Percentiles rank a stretch among this genome's conserved stretches.
These are phyloP conservation scores for Gymnopithys bicolor DNA, from an alignment of 2,797 vertebrate species.

Conservation along the genomic window DNA sequence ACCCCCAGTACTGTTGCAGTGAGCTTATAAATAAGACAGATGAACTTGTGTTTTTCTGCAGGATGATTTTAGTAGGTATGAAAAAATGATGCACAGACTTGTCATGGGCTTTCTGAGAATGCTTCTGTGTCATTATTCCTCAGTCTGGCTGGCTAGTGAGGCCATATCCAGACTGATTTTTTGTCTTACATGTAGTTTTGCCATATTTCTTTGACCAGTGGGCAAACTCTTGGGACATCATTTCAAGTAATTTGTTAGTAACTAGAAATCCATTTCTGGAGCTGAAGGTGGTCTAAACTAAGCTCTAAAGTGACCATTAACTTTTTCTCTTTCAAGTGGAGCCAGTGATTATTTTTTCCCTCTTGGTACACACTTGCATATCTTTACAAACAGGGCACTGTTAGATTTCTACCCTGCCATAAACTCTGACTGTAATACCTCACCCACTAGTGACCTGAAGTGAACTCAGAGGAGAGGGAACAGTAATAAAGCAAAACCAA, in stretches of 20 bases:
- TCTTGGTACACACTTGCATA: conserved; percentile 25
- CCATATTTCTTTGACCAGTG: background rate
- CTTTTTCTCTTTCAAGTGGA: conserved; percentile 22
- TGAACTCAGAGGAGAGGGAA: conserved; percentile 44
- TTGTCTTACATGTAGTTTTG: background rate
- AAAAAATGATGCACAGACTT: background rate
- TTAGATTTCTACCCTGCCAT: conserved; percentile 44
- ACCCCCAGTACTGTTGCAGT: background rate
- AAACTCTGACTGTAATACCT: conserved; percentile 53
- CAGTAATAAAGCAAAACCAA: conserved; percentile 48
- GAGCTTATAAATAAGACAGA: background rate
- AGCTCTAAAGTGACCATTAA: background rate
- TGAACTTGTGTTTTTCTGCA: background rate
- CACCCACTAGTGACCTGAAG: conserved; percentile 61
- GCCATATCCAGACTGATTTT: background rate
- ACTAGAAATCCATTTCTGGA: background rate
- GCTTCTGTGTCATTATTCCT: background rate
- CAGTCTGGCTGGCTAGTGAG: background rate
- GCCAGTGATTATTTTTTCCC: conserved; percentile 48
- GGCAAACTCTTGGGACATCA: background rate
- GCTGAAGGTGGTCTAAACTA: background rate
- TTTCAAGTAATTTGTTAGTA: conserved; percentile 34
- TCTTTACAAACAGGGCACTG: conserved; percentile 48
- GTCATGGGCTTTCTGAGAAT: background rate
- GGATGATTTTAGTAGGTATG: background rate